Evolutionary conservation across 2,888 invertebrate species (phyloP), one percentile per base, ranked within the genome.

Genomic region (Trichacis sp.): DNA sequence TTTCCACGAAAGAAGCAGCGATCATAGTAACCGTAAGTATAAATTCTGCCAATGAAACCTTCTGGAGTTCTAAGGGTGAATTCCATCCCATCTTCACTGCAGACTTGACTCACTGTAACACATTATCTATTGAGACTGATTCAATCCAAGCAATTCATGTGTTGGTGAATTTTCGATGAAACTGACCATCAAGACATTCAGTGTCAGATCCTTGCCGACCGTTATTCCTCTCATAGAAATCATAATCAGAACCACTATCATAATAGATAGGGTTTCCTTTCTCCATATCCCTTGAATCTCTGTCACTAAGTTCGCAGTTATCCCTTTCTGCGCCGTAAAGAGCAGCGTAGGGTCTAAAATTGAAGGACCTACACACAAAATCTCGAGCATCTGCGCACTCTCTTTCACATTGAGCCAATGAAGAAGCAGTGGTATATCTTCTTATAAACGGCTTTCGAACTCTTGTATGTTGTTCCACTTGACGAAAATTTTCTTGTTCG

Each of bases 31-130:
- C 95, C 95, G 77, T 96, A 94, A 0, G 95, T 94, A 83, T 96
- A 96, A 83, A 96, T 95, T 51, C 96, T 87, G 1, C 96, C 96
- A 71, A 92, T 90, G 83, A 96, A 96, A 8, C 93, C 93, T 87
- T 95, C 95, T 0, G 94, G 94, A 0, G 95, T 93, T 64, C 93
- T 88, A 51, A 96, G 86, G 0, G 94, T 95, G 79, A 96, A 96
- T 81, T 95, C 95, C 95, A 96, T 96, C 1, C 95, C 96, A 80
- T 96, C 95, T 85, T 95, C 95, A 77, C 93, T 95, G 84, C 96
- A 96, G 1, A 93, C 91, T 88, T 96, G 95, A 51, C 93, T 93
- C 52, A 96, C 95, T 95, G 76, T 56, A 74, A 82, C 24, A n/a
- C 33, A 33, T n/a, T 14, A 47, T 17, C 47, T 11, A 40, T 36